Evolutionary conservation across 2,888 invertebrate species (phyloP).

Genomic region (Melieria crassipennis): DNA sequence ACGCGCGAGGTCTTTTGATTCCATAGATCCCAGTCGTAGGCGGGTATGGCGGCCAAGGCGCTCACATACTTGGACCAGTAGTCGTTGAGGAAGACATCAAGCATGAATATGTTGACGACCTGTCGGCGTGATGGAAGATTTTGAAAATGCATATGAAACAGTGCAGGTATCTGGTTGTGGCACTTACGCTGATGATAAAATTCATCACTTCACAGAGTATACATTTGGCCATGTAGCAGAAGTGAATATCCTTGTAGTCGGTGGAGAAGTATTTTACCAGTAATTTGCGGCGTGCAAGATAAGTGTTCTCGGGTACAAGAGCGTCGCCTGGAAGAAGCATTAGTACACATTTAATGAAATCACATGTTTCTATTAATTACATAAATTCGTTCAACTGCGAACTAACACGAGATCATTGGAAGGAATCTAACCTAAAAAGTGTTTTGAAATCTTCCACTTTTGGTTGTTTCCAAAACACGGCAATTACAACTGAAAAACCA

Average conservation of each 20-base stretch:
- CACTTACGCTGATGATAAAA: conserved; percentile 77
- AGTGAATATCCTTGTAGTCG: conserved; percentile 57
- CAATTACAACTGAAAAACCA: no score
- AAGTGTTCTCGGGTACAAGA: conserved; percentile 49
- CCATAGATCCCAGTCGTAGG: conserved; percentile 59
- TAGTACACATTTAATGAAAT: no score
- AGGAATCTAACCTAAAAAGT: background rate
- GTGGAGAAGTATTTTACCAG: conserved; percentile 56
- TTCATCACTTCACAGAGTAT: conserved; percentile 79
- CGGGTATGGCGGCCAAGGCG: conserved; percentile 55
- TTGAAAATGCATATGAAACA: background rate
- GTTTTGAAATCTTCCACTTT: background rate
- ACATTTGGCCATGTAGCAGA: conserved; percentile 73
- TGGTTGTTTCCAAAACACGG: background rate
- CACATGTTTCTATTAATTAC: no score
- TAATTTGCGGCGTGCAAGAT: conserved; percentile 46
- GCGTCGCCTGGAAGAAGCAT: conserved; percentile 45
- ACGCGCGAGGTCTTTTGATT: conserved; percentile 58
- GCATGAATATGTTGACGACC: conserved; percentile 57
- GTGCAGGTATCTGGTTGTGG: background rate
- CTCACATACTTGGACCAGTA: conserved; percentile 60
- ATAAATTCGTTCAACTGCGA: no score
- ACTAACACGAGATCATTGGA: no score
- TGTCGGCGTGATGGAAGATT: conserved; percentile 29
- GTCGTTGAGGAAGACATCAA: conserved; percentile 59